Evolutionary conservation across 2,797 vertebrate genomes (phyloP).

Genomic region (Scyliorhinus canicula): DNA sequence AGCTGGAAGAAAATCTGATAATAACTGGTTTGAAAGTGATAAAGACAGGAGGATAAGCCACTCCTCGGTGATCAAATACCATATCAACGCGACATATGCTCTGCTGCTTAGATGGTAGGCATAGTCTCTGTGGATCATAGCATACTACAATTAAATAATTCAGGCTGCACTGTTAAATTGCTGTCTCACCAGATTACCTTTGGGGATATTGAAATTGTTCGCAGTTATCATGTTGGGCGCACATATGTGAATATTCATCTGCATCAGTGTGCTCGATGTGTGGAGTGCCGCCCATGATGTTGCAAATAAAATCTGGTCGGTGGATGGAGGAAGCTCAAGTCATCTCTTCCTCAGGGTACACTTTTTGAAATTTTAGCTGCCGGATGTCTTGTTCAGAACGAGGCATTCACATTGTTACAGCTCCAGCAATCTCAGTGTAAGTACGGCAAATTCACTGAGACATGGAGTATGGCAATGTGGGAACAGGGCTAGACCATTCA

Average conservation of each 20-base stretch:
- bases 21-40: conserved; percentile 27
- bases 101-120: neutral
- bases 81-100: conserved; percentile 20
- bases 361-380: neutral
- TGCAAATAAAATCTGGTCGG: neutral
- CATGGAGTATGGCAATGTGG: neutral
- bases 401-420: neutral
- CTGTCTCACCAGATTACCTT: neutral
- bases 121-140: neutral
- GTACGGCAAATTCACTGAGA: neutral
- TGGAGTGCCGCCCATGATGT: neutral
- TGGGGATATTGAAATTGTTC: conserved; percentile 31
- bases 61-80: conserved; percentile 5
- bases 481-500: neutral
- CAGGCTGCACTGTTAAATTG: neutral
- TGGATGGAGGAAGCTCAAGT: neutral
- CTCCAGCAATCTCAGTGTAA: neutral
- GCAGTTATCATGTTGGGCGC: neutral
- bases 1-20: conserved; percentile 20
- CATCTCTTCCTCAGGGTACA: neutral
- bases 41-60: neutral
- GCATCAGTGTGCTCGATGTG: no score
- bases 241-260: neutral
- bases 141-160: conserved; percentile 19
- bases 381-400: neutral